Base-by-base conservation (phyloP, 2,888 invertebrate genomes). In the Perithous albicinctus region DNA sequence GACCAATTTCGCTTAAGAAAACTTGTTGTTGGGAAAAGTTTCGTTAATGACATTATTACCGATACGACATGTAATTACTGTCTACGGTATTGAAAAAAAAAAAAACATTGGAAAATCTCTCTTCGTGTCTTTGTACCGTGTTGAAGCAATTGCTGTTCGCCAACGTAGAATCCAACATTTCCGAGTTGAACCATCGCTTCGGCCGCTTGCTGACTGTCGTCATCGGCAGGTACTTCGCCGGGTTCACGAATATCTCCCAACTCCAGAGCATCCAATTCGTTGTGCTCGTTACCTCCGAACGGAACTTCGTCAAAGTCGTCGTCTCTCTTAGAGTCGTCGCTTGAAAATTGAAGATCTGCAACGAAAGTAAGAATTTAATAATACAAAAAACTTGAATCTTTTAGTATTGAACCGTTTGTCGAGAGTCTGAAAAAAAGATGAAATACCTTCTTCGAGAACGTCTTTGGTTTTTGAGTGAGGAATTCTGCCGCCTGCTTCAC, bases 121-220 rank as follows among this genome's bases (percentile, higher is more conserved):
- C 5, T 29, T 29, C 29, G 29, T 4, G 29, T 5, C 29, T 29
- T 29, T 5, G 78, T 87, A 92, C 92, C 92, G 87, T 92, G 92
- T 18, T 92, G 91, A 66, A 92, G 88, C 75, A 92, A 92, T 73
- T 89, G 91, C 79, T 91, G 91, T 51, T 92, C 92, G 23, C 91
- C 91, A 87, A 94, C 94, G 90, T 95, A 96, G 91, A 95, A 96
- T 75, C 95, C 95, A 91, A 95, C 94, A 85, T 95, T 95, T 1
- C 95, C 94, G 46, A 96, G 93, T 90, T 96, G 96, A 48, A 96
- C 96, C 95, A 96, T 96, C 8, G 96, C 96, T 91, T 96, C 96
- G 0, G 96, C 96, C 0, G 95, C 96, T 88, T 96, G 96, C 83
- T 94, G 94, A 88, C 95, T 95, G 89, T 95, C 95, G 86, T 95